Evolutionary conservation across 1,140 invertebrate genomes (phyloP), one percentile per base, ranked within the genome.

Genomic region (Dinoponera quadriceps): DNA sequence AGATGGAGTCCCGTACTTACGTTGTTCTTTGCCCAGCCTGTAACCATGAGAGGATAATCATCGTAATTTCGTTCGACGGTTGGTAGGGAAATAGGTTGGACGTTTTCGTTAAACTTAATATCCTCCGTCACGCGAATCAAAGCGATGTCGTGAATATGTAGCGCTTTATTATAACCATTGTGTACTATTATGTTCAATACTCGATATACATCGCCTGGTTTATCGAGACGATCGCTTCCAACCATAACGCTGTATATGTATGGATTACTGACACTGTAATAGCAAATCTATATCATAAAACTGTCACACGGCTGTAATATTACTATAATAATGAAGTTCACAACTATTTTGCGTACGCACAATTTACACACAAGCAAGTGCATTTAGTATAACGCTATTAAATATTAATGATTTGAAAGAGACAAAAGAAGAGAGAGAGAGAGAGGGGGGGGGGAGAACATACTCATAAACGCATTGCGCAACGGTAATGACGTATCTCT

Each of bases 401-500:
- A 44, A 44, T 44, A 44, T 44, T 11, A 11, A 44, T 44, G 38
- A 44, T 44, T 44, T 44, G 38, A 44, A 44, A 44, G 38, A 44
- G 38, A 44, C 0, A 11, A 2, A 44, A 9, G 7, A 9, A 44
- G 38, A 44, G 11, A 44, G 9, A 11, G 38, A 44, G 11, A 44
- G 9, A 11, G 38, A n/a, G n/a, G n/a, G n/a, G n/a, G n/a, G n/a
- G n/a, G n/a, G n/a, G n/a, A n/a, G n/a, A n/a, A n/a, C 38, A 44
- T 9, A 93, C 92, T n/a, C 14, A 14, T 71, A 51, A 3, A 95
- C 86, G 82, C 95, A 96, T 80, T 96, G 95, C 25, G 95, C 95
- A 11, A 95, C 95, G 1, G 95, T 95, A 2, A 96, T 86, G 27
- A 96, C 91, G 80, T 91, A 95, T 69, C 92, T 89, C 1, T 88